A percentile compares a stretch with the other conserved stretches of the same genome.
phyloP scores from a whole-genome alignment of 2,888 invertebrate species.

The Polydrusus tereticollis region DNA sequence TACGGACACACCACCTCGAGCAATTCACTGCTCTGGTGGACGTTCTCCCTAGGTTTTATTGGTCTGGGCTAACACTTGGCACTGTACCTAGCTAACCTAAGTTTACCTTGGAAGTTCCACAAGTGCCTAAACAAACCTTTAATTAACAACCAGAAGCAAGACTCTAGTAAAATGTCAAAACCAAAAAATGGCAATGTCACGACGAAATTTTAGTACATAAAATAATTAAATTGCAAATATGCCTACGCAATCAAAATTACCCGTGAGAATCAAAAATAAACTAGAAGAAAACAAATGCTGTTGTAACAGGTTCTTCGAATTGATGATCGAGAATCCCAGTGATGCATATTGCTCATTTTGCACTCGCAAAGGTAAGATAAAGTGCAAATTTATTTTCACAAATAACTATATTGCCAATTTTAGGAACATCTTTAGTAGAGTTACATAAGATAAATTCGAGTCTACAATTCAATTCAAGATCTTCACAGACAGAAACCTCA shows the following conservation, averaged over 20 bases:
- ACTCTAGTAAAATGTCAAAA: background rate
- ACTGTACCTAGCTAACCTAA: background rate
- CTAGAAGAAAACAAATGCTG: conserved; percentile 31
- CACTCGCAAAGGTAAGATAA: conserved; percentile 28
- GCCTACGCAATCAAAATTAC: conserved; percentile 45
- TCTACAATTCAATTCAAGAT: background rate
- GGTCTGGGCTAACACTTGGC: too few relatives aligned
- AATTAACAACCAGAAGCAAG: background rate
- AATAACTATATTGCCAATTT: too few relatives aligned
- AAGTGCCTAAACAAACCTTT: background rate
- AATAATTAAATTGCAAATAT: background rate
- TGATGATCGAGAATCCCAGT: conserved; percentile 28
- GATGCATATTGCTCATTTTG: conserved; percentile 19
- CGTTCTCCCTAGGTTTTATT: too few relatives aligned
- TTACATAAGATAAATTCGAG: background rate
- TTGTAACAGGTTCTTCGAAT: conserved; percentile 32
- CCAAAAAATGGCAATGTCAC: conserved; percentile 5
- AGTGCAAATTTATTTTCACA: too few relatives aligned
- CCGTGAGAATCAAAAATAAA: conserved; percentile 39
- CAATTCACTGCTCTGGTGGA: too few relatives aligned
- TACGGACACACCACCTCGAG: too few relatives aligned
- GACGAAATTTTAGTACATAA: conserved; percentile 12
- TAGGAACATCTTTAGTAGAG: conserved; percentile 4
- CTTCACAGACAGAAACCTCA: conserved; percentile 3
- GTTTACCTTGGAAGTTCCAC: background rate